Evolutionary conservation across 2,888 invertebrate species (phyloP).

Genomic region (Dasysyrphus tricinctus): DNA sequence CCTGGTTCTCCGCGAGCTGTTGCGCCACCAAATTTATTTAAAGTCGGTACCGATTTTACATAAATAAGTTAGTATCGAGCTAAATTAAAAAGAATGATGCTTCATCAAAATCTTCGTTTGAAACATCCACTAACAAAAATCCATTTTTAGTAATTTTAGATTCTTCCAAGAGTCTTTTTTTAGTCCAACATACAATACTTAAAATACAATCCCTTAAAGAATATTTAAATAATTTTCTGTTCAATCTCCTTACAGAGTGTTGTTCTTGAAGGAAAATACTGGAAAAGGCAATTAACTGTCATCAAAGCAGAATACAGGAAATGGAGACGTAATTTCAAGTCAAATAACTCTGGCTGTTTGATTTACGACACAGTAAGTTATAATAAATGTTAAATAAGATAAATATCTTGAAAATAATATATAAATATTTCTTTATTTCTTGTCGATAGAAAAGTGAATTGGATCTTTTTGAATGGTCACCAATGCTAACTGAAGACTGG

Average conservation of each 20-base stretch:
- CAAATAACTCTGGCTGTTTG: slow-evolving; percentile 90
- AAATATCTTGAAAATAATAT: not conserved
- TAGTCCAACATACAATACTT: not conserved
- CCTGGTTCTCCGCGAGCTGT: too few species aligned
- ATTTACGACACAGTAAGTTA: slow-evolving; percentile 88
- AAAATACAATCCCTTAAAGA: not conserved
- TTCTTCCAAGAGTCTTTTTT: not conserved
- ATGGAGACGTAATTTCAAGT: slow-evolving; percentile 91
- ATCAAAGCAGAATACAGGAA: slow-evolving; percentile 99
- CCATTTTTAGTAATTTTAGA: not conserved
- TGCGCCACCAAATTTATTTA: too few species aligned
- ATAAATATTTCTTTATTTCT: not conserved
- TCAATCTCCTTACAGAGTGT: slow-evolving; percentile 89
- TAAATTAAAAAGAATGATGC: too few species aligned
- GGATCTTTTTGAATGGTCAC: slow-evolving; percentile 83
- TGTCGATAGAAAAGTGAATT: slow-evolving; percentile 82
- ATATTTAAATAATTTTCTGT: not conserved
- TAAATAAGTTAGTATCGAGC: too few species aligned
- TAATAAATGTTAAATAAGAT: not conserved
- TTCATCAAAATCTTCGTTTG: too few species aligned
- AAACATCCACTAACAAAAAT: not conserved
- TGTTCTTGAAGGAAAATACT: slow-evolving; percentile 99
- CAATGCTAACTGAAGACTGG: slow-evolving; percentile 83
- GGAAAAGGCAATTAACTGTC: slow-evolving; percentile 98
- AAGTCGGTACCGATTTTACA: too few species aligned